Evolutionary conservation across 2,797 vertebrate species (phyloP).

Genomic region (Propithecus perrieri): DNA sequence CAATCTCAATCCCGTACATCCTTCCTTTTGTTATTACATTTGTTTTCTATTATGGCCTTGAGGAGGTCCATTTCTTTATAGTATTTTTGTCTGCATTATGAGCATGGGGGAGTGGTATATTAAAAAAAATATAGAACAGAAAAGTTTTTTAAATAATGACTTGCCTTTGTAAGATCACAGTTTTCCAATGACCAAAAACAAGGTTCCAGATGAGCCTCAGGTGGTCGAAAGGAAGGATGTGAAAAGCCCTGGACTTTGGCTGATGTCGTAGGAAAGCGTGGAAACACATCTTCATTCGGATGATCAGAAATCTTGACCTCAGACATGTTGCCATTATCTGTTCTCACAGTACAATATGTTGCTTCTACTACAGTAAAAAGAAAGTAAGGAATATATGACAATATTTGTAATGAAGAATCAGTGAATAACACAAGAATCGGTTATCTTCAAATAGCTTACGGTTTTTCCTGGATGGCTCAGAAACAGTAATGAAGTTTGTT

Average conservation of each 20-base stretch:
- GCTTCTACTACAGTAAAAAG: conserved; percentile 67
- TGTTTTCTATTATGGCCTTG: no score
- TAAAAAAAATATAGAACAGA: no score
- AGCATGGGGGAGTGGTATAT: no score
- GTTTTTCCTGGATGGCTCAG: conserved; percentile 80
- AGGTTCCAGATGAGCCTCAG: no score
- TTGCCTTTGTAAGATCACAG: no score
- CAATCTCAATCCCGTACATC: no score
- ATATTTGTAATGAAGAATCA: conserved; percentile 1
- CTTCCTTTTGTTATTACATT: no score
- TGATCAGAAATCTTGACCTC: conserved; percentile 42
- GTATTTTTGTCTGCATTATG: no score
- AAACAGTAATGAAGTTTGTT: conserved; percentile 86
- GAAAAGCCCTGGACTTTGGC: neutral
- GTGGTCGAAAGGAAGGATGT: no score
- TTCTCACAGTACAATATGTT: neutral
- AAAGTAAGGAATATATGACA: conserved; percentile 27
- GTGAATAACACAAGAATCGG: neutral
- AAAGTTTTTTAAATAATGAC: no score
- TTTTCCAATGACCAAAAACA: no score
- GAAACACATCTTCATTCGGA: neutral
- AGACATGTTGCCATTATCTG: conserved; percentile 74
- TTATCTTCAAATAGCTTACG: conserved; percentile 77
- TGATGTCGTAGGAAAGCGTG: neutral
- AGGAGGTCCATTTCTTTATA: no score